These are phyloP conservation scores for Gymnoscopelus braueri DNA, from an alignment of 2,797 vertebrate genomes.

Conservation along the genomic window DNA sequence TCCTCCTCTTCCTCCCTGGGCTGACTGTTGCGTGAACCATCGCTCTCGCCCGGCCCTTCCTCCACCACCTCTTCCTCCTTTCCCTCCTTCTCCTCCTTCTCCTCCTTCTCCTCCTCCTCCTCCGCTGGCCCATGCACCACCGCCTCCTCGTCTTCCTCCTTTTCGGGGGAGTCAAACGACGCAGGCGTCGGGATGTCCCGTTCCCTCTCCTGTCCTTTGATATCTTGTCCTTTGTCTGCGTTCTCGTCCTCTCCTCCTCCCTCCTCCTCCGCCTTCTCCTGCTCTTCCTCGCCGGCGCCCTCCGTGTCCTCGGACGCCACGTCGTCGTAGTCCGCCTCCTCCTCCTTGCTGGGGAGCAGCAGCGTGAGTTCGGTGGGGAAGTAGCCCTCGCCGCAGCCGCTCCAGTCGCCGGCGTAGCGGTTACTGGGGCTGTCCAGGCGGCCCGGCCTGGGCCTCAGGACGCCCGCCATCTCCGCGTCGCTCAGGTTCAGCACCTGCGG, in stretches of 20 bases:
- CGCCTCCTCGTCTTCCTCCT: not conserved
- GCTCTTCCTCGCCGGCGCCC: conserved; percentile 47
- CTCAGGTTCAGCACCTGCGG: conserved; percentile 90
- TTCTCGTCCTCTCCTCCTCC: conserved; percentile 19
- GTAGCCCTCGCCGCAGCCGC: conserved; percentile 89
- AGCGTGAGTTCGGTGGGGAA: conserved; percentile 64
- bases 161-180: conserved; percentile 34
- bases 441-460: conserved; percentile 87
- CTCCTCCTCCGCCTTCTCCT: conserved; percentile 1
- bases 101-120: not conserved
- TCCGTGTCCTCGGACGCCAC: conserved; percentile 87
- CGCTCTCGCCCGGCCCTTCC: conserved; percentile 45
- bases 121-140: not conserved
- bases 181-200: not conserved
- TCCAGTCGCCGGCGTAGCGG: conserved; percentile 98
- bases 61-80: conserved; percentile 44
- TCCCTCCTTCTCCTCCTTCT: conserved; percentile 26
- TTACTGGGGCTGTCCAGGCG: conserved; percentile 96
- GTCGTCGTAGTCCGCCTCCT: conserved; percentile 91
- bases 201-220: conserved; percentile 26
- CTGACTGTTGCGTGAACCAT: conserved; percentile 47
- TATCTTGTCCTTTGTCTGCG: conserved; percentile 36
- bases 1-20: conserved; percentile 43
- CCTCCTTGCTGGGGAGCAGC: conserved; percentile 66
- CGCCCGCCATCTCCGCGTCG: conserved; percentile 76